A percentile compares a stretch with the other conserved stretches of the same genome.
These are phyloP conservation scores for Calameuta pallipes DNA, from an alignment of 2,888 invertebrate species.

Conservation along the genomic window DNA sequence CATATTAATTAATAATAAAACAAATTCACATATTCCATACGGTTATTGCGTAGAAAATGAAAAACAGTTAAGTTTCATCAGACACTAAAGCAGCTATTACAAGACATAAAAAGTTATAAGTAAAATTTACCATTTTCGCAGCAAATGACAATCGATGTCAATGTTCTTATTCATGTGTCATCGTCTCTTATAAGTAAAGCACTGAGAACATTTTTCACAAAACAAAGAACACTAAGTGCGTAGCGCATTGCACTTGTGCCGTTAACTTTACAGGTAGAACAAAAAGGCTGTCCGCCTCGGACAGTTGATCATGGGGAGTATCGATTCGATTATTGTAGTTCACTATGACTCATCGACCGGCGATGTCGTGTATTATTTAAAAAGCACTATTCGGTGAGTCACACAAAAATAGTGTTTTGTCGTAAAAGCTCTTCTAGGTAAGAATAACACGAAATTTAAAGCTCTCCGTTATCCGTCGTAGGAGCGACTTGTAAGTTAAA, in stretches of 20 bases:
- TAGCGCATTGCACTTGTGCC: background rate
- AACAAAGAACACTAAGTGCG: background rate
- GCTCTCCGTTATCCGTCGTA: background rate
- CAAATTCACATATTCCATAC: background rate
- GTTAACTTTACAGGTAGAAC: background rate
- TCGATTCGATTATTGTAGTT: constrained; percentile 13
- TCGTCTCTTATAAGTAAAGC: background rate
- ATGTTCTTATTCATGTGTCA: background rate
- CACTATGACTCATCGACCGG: constrained; percentile 2
- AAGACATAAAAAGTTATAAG: background rate
- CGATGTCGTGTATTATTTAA: background rate
- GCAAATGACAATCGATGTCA: background rate
- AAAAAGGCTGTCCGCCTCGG: constrained; percentile 11
- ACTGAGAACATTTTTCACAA: background rate
- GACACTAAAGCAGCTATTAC: background rate
- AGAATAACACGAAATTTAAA: background rate
- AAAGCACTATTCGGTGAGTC: background rate
- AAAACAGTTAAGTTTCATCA: background rate
- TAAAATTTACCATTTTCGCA: background rate
- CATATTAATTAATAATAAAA: background rate
- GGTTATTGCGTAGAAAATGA: background rate
- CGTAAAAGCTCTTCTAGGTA: background rate
- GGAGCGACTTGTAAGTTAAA: background rate
- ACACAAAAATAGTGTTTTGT: background rate
- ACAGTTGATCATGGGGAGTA: constrained; percentile 30